Conservation (phyloP, 2,797 vertebrate genomes). For the Lateolabrax maculatus region DNA sequence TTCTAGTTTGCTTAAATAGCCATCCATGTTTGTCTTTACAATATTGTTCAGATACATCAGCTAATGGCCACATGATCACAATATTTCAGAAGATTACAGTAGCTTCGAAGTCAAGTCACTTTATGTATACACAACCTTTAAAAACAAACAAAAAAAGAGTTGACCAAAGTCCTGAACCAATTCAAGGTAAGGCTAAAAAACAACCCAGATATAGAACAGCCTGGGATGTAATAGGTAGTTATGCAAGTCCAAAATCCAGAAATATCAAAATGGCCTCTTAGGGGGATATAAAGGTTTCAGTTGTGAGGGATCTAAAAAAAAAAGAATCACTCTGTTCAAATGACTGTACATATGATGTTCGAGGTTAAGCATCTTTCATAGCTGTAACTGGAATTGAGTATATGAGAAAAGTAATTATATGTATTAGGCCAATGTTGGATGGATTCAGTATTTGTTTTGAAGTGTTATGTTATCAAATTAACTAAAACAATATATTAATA, state of each 20-base stretch:
- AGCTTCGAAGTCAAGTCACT: too few relatives aligned
- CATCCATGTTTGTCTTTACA: not conserved
- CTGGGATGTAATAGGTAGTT: not conserved
- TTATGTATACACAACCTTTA: not conserved
- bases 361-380: not conserved
- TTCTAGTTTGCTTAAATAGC: not conserved
- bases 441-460: not conserved
- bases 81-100: not conserved
- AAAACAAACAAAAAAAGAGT: not conserved
- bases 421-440: not conserved
- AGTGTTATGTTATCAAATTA: not conserved
- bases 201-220: not conserved
- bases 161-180: not conserved
- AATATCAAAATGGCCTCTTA: not conserved
- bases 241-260: not conserved
- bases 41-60: not conserved
- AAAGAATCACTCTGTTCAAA: not conserved
- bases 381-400: not conserved
- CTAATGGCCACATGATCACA: not conserved
- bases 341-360: not conserved
- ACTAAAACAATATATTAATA: not conserved
- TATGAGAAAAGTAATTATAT: not conserved
- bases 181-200: not conserved
- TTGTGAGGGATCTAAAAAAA: too few relatives aligned
- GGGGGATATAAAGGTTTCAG: not conserved